A percentile compares a stretch with the other conserved stretches of the same genome.
Evolutionary conservation across 2,797 vertebrate genomes (phyloP).

Genomic region (Nannoperca obscura): DNA sequence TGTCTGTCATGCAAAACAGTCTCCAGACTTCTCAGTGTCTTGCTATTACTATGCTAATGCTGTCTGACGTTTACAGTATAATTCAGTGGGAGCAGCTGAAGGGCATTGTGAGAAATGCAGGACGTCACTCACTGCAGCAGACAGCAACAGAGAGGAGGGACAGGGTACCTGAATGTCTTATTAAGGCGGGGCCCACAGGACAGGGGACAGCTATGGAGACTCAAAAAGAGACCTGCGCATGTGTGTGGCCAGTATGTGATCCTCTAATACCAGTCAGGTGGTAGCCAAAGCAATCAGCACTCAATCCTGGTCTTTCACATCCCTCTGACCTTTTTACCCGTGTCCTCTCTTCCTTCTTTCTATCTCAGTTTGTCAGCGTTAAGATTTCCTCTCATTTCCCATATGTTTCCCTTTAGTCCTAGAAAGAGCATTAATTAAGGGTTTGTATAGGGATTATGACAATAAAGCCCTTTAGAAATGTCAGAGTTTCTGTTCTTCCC

Average conservation of each 20-base stretch:
- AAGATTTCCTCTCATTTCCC: not conserved
- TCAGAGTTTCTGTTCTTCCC: not conserved
- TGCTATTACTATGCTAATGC: not conserved
- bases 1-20: not conserved
- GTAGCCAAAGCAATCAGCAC: constrained; percentile 13
- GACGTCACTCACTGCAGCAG: not conserved
- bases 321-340: not conserved
- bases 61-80: not conserved
- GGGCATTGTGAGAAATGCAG: not conserved
- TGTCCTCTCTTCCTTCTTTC: not conserved
- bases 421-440: constrained; percentile 4
- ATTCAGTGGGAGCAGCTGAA: not conserved
- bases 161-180: not conserved
- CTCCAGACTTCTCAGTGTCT: not conserved
- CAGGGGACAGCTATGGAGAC: constrained; percentile 2
- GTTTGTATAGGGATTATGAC: not conserved
- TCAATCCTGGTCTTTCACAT: constrained; percentile 8
- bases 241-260: not conserved
- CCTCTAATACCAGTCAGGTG: constrained; percentile 44
- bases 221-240: not conserved
- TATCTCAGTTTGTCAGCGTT: not conserved
- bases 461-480: constrained; percentile 2
- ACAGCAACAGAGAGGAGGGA: not conserved
- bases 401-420: not conserved
- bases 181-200: not conserved